A percentile compares a stretch with the other conserved stretches of the same genome.
phyloP scores from a whole-genome alignment of 2,888 invertebrate genomes.

The Erynnis tages region DNA sequence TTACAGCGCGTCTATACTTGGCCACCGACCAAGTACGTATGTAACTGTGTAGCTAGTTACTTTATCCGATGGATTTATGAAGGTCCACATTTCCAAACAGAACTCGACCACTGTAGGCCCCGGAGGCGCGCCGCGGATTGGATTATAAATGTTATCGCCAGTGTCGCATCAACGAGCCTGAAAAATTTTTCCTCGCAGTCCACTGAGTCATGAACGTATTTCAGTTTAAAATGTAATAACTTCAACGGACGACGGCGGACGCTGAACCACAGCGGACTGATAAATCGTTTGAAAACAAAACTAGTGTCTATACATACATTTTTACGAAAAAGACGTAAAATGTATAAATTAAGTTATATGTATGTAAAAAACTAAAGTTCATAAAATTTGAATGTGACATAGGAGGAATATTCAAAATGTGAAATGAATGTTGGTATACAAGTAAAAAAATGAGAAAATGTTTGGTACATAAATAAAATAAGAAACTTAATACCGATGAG shows the following conservation, averaged over 20 bases:
- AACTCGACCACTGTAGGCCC: slow-evolving; percentile 56
- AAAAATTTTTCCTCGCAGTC: slow-evolving; percentile 30
- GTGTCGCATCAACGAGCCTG: slow-evolving; percentile 40
- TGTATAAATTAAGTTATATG: no score
- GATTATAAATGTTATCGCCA: slow-evolving; percentile 63
- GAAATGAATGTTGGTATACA: no score
- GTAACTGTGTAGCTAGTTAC: slow-evolving; percentile 38
- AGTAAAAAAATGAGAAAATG: no score
- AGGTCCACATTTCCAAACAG: slow-evolving; percentile 52
- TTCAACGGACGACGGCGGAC: background rate
- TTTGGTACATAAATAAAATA: no score
- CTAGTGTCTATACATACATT: background rate
- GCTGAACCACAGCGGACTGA: background rate
- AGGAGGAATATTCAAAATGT: no score
- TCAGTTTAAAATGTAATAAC: slow-evolving; percentile 24
- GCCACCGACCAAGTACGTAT: slow-evolving; percentile 59
- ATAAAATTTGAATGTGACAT: no score
- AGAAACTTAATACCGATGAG: no score
- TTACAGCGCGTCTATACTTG: slow-evolving; percentile 71
- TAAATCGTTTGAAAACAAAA: background rate
- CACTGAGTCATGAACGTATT: slow-evolving; percentile 33
- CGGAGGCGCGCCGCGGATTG: slow-evolving; percentile 47
- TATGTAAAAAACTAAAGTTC: no score
- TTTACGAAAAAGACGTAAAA: no score
- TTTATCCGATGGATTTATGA: slow-evolving; percentile 49